phyloP scores from a whole-genome alignment of 2,113 vertebrate species.

The Pitta sordida region DNA sequence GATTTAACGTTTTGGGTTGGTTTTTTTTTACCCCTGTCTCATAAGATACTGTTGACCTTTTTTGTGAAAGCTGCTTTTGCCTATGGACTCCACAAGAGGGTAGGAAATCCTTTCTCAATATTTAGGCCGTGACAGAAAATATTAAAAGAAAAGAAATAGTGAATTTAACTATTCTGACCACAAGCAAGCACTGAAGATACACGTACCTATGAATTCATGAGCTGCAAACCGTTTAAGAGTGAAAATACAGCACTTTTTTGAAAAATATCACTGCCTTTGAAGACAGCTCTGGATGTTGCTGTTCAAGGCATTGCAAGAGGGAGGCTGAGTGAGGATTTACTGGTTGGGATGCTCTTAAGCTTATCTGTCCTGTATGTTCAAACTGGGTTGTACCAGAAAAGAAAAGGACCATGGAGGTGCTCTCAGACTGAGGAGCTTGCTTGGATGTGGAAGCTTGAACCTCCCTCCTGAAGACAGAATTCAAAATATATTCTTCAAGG shows the following conservation, averaged over 20 bases:
- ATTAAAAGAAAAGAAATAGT: neutral
- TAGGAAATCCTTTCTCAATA: neutral
- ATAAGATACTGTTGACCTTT: neutral
- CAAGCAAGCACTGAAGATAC: neutral
- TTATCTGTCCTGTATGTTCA: neutral
- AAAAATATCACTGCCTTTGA: neutral
- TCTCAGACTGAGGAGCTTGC: neutral
- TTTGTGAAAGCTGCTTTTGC: neutral
- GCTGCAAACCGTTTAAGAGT: neutral
- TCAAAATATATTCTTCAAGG: neutral
- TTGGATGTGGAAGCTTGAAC: neutral
- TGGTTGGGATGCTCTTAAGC: neutral
- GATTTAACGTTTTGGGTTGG: neutral
- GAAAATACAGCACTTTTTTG: neutral
- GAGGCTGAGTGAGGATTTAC: neutral
- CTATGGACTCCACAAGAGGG: neutral
- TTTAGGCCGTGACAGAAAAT: neutral
- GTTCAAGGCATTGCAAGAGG: neutral
- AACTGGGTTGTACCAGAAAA: neutral
- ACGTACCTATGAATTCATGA: rapidly evolving
- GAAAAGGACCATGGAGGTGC: neutral
- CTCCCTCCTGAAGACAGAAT: neutral
- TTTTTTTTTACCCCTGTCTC: rapidly evolving
- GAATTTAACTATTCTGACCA: neutral
- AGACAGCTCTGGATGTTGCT: neutral